These are phyloP conservation scores for Steatocranus sp. DNA, from an alignment of 2,797 vertebrate species.

Conservation along the genomic window DNA sequence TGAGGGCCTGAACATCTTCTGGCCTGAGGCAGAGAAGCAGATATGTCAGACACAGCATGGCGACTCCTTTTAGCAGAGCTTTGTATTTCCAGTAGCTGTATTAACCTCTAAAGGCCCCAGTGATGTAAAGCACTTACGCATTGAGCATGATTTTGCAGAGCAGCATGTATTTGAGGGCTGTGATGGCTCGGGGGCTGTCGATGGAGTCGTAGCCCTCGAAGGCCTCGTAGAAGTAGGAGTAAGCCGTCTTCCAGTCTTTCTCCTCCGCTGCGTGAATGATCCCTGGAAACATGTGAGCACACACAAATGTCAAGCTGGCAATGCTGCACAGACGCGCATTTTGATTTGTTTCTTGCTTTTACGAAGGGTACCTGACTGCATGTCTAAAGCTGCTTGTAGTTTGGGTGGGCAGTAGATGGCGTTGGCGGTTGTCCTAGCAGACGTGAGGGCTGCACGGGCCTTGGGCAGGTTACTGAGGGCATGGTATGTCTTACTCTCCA, in stretches of 20 bases:
- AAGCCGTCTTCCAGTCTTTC: constrained; percentile 99
- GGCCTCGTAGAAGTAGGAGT: constrained; percentile 98
- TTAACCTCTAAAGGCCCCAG: background rate
- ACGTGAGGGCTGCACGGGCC: constrained; percentile 94
- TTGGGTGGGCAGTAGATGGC: constrained; percentile 99
- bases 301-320: background rate
- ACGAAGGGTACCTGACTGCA: constrained; percentile 88
- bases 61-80: background rate
- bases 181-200: constrained; percentile 93
- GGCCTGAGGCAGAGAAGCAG: constrained; percentile 74
- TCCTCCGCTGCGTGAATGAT: constrained; percentile 98
- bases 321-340: background rate
- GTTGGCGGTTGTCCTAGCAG: constrained; percentile 95
- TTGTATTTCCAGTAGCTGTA: background rate
- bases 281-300: constrained; percentile 66
- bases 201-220: constrained; percentile 98
- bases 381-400: constrained; percentile 95
- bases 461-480: constrained; percentile 97
- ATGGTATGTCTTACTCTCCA: constrained; percentile 98
- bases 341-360: background rate
- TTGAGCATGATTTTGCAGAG: constrained; percentile 99
- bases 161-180: constrained; percentile 97
- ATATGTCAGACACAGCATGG: background rate
- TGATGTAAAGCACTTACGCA: constrained; percentile 70
- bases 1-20: constrained; percentile 92